These are phyloP conservation scores for Cecidostiba fungosa DNA, from an alignment of 2,888 invertebrate species.

Conservation along the genomic window DNA sequence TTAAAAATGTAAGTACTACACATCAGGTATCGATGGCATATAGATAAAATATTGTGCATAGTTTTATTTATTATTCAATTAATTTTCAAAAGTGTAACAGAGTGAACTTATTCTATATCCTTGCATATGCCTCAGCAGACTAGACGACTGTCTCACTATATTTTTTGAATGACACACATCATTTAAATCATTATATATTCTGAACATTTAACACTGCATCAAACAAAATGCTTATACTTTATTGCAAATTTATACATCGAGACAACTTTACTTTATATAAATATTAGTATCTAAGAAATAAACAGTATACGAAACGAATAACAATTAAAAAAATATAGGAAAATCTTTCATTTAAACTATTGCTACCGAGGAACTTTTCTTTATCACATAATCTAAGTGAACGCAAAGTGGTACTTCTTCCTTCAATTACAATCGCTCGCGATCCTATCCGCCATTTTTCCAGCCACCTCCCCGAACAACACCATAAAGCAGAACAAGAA, in stretches of 20 bases:
- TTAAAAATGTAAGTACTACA: background rate
- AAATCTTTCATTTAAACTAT: background rate
- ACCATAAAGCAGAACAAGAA: slow-evolving; percentile 3
- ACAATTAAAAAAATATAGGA: background rate
- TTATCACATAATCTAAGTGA: background rate
- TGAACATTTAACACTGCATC: no score
- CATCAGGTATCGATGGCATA: background rate
- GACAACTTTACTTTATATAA: background rate
- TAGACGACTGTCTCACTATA: background rate
- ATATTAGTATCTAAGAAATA: background rate
- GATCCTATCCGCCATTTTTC: background rate
- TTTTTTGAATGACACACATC: background rate
- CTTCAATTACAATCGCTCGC: background rate
- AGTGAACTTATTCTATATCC: background rate
- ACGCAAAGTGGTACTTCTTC: background rate
- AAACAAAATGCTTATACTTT: no score
- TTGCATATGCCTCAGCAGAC: background rate
- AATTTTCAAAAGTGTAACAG: background rate
- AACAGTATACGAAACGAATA: background rate
- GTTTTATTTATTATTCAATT: background rate
- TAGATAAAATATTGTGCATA: background rate
- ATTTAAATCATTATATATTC: background rate
- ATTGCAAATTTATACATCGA: background rate
- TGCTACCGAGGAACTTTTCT: background rate
- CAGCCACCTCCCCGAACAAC: background rate